Conservation (phyloP, 2,113 vertebrate genomes). For the Rhinoptilus africanus region DNA sequence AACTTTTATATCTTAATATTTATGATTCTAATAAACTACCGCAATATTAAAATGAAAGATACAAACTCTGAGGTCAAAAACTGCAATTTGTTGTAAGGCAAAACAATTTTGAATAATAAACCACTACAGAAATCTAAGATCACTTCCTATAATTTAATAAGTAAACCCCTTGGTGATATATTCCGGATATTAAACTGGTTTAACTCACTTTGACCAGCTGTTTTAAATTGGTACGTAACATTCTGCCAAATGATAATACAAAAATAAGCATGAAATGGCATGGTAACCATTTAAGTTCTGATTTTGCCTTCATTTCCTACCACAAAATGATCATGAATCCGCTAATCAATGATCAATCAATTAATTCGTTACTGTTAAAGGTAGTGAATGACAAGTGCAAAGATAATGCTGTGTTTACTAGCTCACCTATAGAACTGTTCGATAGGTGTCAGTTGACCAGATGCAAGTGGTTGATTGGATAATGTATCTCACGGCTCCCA, state of each 20-base stretch:
- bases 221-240: conserved; percentile 67
- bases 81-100: conserved; percentile 68
- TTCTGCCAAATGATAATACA: conserved; percentile 61
- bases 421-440: not conserved
- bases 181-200: conserved; percentile 74
- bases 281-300: not conserved
- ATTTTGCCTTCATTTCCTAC: not conserved
- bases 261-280: conserved; percentile 17
- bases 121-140: conserved; percentile 68
- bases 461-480: not conserved
- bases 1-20: conserved; percentile 70
- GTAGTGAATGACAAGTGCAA: not conserved
- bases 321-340: not conserved
- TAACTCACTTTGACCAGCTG: conserved; percentile 65
- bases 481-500: not conserved
- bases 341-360: not conserved
- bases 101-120: conserved; percentile 71
- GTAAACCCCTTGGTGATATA: conserved; percentile 68
- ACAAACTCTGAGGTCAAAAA: conserved; percentile 68
- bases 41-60: conserved; percentile 67
- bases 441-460: not conserved
- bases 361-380: not conserved
- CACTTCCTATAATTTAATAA: conserved; percentile 72
- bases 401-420: not conserved
- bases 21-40: conserved; percentile 71